Conservation (phyloP, 2,888 invertebrate genomes). For the Linnaemya vulpina region DNA sequence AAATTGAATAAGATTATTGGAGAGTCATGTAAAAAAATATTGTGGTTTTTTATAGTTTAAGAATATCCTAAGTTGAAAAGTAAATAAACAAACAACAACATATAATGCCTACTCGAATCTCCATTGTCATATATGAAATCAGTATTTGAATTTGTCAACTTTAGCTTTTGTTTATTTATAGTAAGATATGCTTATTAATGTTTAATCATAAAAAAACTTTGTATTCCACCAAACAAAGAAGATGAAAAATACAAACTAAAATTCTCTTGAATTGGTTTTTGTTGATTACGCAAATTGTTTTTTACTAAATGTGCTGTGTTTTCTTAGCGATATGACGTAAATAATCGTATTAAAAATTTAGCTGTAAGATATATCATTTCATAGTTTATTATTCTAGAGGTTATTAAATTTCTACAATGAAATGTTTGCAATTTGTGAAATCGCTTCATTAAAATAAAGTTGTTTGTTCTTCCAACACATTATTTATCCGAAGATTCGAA, state of each 20-base stretch:
- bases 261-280: conserved; percentile 1
- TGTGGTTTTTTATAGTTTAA: too few species aligned
- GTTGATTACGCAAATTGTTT: background rate
- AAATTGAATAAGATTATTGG: too few species aligned
- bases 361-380: background rate
- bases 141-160: too few species aligned
- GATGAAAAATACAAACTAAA: too few species aligned
- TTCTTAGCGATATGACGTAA: background rate
- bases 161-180: too few species aligned
- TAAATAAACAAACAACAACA: too few species aligned
- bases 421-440: background rate
- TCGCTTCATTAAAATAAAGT: background rate
- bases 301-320: background rate
- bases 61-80: too few species aligned
- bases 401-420: background rate
- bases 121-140: too few species aligned
- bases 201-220: background rate
- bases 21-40: too few species aligned
- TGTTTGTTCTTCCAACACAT: background rate
- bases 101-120: too few species aligned
- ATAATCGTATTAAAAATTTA: background rate
- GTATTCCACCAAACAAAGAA: conserved; percentile 21
- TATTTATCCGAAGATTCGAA: too few species aligned
- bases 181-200: too few species aligned
- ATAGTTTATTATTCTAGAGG: background rate